Base-by-base conservation (phyloP, 2,888 invertebrate species). In the Corbicula japonica region DNA sequence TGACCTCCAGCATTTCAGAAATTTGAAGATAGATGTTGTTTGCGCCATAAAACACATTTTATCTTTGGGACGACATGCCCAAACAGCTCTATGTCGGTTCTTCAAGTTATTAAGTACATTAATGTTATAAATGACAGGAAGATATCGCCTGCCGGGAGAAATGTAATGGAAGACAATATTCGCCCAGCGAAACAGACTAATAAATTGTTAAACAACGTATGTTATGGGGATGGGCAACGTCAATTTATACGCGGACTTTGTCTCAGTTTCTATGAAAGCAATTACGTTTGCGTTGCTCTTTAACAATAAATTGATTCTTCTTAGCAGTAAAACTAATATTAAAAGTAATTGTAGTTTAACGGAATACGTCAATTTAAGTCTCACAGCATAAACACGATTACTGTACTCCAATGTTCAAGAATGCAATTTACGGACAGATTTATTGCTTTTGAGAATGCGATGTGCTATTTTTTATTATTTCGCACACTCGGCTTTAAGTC, bases 91-190 rank as follows among this genome's bases (percentile, higher is more conserved):
- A n/a, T n/a, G n/a, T n/a, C n/a, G n/a, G 6, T 23, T 54, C 18
- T n/a, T 54, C 32, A n/a, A 30, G 54, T 54, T 54, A 54, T 54
- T 30, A 54, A 30, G 30, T 21, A 30, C 54, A 54, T 30, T 30
- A 54, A 54, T 23, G 54, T 18, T 32, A 54, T 54, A 54, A 54
- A 54, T n/a, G 54, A 54, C 30, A 26, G 5, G 2, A 28, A 23
- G 52, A 52, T 52, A 52, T 52, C 26, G 52, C 52, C 15, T 26
- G 3, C 28, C 52, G 23, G 52, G 28, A 54, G 54, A 54, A 54
- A 54, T 21, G 54, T 54, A 54, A 54, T 54, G 54, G 32, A 54
- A 54, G 32, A 54, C 30, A 54, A 30, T 23, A 18, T 54, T 54
- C 32, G 54, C 54, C n/a, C n/a, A 32, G 3, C 32, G n/a, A 54